Conservation (phyloP, 2,888 invertebrate species). For the Leucophenga maculata region DNA sequence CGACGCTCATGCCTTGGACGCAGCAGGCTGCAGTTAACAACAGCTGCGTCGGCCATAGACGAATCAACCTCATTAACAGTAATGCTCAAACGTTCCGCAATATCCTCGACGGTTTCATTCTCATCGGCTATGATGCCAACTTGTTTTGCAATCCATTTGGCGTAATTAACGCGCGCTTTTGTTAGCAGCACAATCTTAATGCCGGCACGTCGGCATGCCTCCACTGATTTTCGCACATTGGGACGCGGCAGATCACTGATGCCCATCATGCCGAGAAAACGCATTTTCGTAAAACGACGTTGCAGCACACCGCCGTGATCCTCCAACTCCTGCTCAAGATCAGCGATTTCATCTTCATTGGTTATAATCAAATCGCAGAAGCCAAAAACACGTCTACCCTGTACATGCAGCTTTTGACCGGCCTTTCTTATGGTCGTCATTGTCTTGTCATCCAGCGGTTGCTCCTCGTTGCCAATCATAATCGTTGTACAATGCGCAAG, state of each 20-base stretch:
- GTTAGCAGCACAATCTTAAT: constrained; percentile 49
- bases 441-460: constrained; percentile 17
- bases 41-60: constrained; percentile 28
- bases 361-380: constrained; percentile 34
- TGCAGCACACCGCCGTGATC: not conserved
- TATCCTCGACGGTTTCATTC: constrained; percentile 26
- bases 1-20: constrained; percentile 42
- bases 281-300: constrained; percentile 15
- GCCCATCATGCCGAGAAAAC: constrained; percentile 48
- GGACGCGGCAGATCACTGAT: constrained; percentile 35
- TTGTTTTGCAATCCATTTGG: constrained; percentile 41
- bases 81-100: constrained; percentile 29
- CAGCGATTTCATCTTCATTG: not conserved
- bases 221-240: constrained; percentile 32
- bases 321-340: constrained; percentile 15
- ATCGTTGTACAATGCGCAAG: constrained; percentile 34
- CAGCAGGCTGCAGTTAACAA: constrained; percentile 29
- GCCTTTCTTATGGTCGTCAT: not conserved
- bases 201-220: constrained; percentile 45
- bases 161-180: not conserved
- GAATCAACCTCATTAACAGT: not conserved
- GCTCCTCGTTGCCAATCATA: not conserved
- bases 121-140: constrained; percentile 39
- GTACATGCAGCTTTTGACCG: not conserved
- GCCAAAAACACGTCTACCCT: constrained; percentile 44